Evolutionary conservation across 2,888 invertebrate genomes (phyloP), one percentile per base, ranked within the genome.

Genomic region (Agonopterix heracliana): DNA sequence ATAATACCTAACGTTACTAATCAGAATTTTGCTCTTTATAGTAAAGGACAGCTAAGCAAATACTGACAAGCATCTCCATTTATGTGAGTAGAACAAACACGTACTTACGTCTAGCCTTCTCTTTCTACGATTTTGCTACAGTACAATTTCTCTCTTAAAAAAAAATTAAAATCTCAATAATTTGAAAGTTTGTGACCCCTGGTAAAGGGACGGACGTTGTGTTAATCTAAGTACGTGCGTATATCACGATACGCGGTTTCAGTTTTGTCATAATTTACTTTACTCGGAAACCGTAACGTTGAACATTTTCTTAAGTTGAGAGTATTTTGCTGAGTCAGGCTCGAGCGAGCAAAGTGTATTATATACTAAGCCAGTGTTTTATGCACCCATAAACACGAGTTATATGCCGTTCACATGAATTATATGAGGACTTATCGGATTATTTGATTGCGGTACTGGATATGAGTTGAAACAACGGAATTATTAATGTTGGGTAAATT

Each of bases 331-430:
- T 50, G 40, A 9, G 8, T 35, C 41, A 26, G 26, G 26, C 26
- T 26, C 7, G 26, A 26, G 35, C 48, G 45, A 51, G 49, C 48
- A 51, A 53, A 57, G 51, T 54, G 48, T 54, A 54, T 57, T 54
- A 56, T 26, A 26, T 56, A 51, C 55, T 56, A 55, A 57, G 60
- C 55, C 50, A 47, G 34, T 51, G 49, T 50, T 61, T 63, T 60
- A 60, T 59, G 60, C 45, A 17, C 41, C 54, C 55, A 56, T 63
- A 61, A 63, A 61, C 59, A 50, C 50, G 50, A 59, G 54, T 63
- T 57, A 57, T 60, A 52, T 42, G 51, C 51, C 50, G 56, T 58
- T 56, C 57, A 52, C 56, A 53, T 52, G 53, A 50, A 43, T 46
- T 43, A 50, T 46, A 43, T 51, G 54, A 45, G 49, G 50, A 52